Base-by-base conservation (phyloP, 2,888 invertebrate species). In the Dolomedes plantarius region DNA sequence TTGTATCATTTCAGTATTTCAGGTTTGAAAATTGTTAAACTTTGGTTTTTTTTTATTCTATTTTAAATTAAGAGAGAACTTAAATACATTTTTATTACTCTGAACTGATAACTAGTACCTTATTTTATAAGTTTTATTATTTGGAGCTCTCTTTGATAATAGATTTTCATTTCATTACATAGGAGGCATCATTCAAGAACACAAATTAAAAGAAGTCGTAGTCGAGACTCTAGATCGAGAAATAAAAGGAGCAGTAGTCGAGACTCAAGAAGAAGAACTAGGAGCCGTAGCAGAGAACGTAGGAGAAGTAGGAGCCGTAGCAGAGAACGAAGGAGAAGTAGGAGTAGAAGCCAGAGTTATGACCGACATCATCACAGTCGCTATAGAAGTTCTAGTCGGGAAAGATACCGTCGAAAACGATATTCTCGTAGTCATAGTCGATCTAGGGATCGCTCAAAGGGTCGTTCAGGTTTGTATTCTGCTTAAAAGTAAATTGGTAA, bases 341-440 rank as follows among this genome's bases (percentile, higher is more conserved):
- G 71, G 7, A 64, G 80, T 36, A 71, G 80, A 6, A 78, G 74
- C 31, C 46, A 78, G 13, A 76, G 79, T 6, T 68, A 41, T 69
- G 56, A 56, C 16, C 62, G 87, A 11, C 31, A 85, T 16, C 46
- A 74, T 6, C 56, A 23, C 23, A 56, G 23, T 41, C 80, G 86
- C 62, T 82, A 77, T 56, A 74, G 78, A 75, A 80, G 80, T 19
- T 73, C 76, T 6, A 82, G 87, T 28, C 64, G 85, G 23, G 75
- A 87, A 1, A 76, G 81, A 89, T 90, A 86, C 90, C 90, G 29
- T 56, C 90, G 86, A 19, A 73, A 71, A 23, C 50, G 69, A 16
- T 46, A 75, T 65, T 72, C 76, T 41, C 65, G 72, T 23, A 81
- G 88, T 46, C 67, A 81, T n/a, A 88, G 88, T 13, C 77, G 41